These are phyloP conservation scores for Amphiprion ocellaris DNA, from an alignment of 2,113 vertebrate genomes.

Conservation along the genomic window DNA sequence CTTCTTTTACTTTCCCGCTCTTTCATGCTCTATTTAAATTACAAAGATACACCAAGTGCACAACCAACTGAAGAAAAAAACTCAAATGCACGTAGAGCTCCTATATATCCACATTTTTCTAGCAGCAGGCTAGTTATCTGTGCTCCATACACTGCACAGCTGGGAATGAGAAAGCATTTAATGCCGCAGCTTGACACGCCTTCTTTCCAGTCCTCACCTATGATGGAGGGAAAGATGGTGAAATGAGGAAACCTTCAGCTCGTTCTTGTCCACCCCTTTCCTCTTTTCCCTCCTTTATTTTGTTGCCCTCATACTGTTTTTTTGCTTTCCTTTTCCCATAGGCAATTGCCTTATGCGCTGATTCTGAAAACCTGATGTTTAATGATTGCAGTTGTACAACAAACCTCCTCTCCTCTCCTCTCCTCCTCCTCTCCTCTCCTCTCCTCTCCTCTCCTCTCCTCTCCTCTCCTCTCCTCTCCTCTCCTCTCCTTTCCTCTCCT, in stretches of 20 bases:
- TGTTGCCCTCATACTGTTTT: neutral
- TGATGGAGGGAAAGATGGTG: constrained; percentile 26
- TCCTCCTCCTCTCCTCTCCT: neutral
- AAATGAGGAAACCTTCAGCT: constrained; percentile 39
- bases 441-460: neutral
- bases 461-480: neutral
- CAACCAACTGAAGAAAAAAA: constrained; percentile 14
- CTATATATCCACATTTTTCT: constrained; percentile 45
- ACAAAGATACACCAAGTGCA: constrained; percentile 28
- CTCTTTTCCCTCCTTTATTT: neutral
- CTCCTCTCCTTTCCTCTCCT: neutral
- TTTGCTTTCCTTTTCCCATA: neutral
- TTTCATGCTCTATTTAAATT: constrained; percentile 33
- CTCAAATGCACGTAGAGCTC: constrained; percentile 12
- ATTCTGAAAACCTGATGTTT: constrained; percentile 24
- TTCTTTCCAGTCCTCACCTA: constrained; percentile 37
- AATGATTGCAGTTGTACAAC: constrained; percentile 21
- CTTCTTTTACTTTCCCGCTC: neutral
- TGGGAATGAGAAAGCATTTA: constrained; percentile 72
- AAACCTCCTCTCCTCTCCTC: constrained; percentile 23
- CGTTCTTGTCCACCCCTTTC: constrained; percentile 24
- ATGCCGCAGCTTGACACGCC: constrained; percentile 61
- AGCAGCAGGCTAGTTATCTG: constrained; percentile 52
- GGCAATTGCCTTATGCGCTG: neutral
- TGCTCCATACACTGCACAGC: constrained; percentile 63